Conservation (phyloP, 2,888 invertebrate genomes). For the Scaptomyza flava region DNA sequence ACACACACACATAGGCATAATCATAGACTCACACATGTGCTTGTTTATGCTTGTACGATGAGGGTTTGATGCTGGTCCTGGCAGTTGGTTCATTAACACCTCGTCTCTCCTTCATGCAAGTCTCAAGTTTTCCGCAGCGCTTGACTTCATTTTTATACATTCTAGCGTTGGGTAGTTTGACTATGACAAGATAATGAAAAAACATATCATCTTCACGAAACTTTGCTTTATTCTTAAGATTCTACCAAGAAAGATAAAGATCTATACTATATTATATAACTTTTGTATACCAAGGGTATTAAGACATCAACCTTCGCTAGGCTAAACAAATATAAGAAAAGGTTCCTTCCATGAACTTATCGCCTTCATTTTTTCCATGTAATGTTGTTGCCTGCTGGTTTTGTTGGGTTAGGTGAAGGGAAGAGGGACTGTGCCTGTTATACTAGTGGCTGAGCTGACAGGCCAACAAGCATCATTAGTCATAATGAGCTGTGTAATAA, state of each 20-base stretch:
- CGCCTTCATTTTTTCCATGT: background rate
- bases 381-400: background rate
- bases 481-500: constrained; percentile 77
- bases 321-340: no score
- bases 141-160: constrained; percentile 23
- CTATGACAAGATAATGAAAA: background rate
- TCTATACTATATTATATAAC: no score
- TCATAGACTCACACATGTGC: background rate
- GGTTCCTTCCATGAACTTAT: no score
- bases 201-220: no score
- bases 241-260: no score
- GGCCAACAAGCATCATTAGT: constrained; percentile 77
- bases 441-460: constrained; percentile 42
- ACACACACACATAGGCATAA: background rate
- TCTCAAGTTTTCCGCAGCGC: constrained; percentile 48
- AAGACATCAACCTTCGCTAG: no score
- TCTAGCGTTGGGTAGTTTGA: background rate
- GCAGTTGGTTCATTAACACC: constrained; percentile 59
- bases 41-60: background rate
- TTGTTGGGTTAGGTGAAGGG: background rate
- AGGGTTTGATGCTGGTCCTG: constrained; percentile 38
- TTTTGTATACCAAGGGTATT: no score
- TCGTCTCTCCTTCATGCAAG: constrained; percentile 4
- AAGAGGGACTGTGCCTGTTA: background rate
- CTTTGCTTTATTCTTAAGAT: no score